These are phyloP conservation scores for Cyprinodon diabolis DNA, from an alignment of 2,797 vertebrate species.

Conservation along the genomic window DNA sequence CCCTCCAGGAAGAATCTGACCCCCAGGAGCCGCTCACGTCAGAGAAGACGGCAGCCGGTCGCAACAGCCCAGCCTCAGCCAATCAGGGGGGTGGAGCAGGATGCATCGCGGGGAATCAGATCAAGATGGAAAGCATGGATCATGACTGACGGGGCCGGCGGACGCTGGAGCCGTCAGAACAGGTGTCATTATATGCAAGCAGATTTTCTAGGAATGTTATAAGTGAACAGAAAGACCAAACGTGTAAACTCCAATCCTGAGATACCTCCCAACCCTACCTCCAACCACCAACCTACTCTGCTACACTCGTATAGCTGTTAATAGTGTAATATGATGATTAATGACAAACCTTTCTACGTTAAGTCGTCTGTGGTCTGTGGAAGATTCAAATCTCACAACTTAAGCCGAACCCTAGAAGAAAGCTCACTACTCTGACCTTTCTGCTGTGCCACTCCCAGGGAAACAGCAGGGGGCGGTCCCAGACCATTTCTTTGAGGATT, in stretches of 20 bases:
- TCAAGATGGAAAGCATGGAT: slow-evolving; percentile 97
- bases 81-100: slow-evolving; percentile 75
- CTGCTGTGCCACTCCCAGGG: slow-evolving; percentile 1
- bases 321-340: slow-evolving; percentile 47
- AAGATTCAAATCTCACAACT: slow-evolving; percentile 28
- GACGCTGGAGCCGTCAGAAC: slow-evolving; percentile 23
- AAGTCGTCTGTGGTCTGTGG: slow-evolving; percentile 40
- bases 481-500: slow-evolving; percentile 14
- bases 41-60: slow-evolving; percentile 91
- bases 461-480: background rate
- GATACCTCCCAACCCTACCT: slow-evolving; percentile 77
- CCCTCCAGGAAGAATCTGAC: slow-evolving; percentile 89
- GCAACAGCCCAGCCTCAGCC: slow-evolving; percentile 88
- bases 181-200: slow-evolving; percentile 75
- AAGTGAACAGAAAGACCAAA: slow-evolving; percentile 73
- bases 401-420: slow-evolving; percentile 16
- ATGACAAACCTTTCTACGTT: slow-evolving; percentile 36
- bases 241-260: slow-evolving; percentile 71
- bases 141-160: slow-evolving; percentile 86
- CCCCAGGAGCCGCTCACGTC: slow-evolving; percentile 91
- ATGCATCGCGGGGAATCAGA: slow-evolving; percentile 72
- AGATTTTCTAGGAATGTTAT: slow-evolving; percentile 72
- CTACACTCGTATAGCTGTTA: slow-evolving; percentile 66
- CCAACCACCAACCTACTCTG: slow-evolving; percentile 72
- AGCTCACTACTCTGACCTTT: background rate